A percentile compares a stretch with the other conserved stretches of the same genome.
These are phyloP conservation scores for Neosilurus hyrtlii DNA, from an alignment of 2,797 vertebrate species.

Conservation along the genomic window DNA sequence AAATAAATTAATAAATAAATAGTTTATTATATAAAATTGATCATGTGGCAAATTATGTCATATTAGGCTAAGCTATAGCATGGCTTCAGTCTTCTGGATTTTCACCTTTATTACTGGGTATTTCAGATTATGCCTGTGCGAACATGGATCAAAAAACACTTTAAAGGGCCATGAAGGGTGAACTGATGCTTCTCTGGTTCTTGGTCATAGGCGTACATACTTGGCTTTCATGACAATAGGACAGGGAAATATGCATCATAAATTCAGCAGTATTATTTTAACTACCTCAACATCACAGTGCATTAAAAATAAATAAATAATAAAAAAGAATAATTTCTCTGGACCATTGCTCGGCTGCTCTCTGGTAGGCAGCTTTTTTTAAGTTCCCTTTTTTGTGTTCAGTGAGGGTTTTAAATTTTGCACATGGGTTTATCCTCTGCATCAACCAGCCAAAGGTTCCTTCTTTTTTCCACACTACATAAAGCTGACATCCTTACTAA, in stretches of 20 bases:
- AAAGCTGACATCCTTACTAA: neutral
- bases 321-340: neutral
- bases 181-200: neutral
- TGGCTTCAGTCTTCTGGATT: neutral
- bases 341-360: neutral
- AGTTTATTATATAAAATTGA: neutral
- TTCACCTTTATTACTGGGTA: neutral
- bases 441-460: neutral
- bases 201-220: neutral
- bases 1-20: too few relatives aligned
- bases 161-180: neutral
- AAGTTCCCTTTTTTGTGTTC: neutral
- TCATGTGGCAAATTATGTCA: neutral
- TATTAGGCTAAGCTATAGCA: neutral
- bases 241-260: neutral
- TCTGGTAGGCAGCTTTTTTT: neutral
- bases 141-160: neutral
- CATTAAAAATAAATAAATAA: neutral
- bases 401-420: neutral
- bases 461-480: neutral
- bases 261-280: constrained; percentile 3
- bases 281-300: neutral
- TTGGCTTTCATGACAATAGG: neutral
- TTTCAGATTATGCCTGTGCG: neutral
- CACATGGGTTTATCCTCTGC: neutral